These are phyloP conservation scores for Rhingia campestris DNA, from an alignment of 2,888 invertebrate genomes.

Conservation along the genomic window DNA sequence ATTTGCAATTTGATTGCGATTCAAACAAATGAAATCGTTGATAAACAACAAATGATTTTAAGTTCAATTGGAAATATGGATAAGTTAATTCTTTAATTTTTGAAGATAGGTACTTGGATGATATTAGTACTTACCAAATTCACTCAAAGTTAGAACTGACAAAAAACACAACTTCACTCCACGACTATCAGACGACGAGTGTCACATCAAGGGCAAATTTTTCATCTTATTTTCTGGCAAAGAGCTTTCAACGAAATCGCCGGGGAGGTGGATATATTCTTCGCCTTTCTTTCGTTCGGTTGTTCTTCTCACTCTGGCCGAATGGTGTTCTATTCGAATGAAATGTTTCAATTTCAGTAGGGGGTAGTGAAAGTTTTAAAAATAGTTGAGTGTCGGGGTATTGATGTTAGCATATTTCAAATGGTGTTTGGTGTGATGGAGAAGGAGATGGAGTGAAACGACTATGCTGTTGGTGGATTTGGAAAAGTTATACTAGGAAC, in stretches of 20 bases:
- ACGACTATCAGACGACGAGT: slow-evolving; percentile 71
- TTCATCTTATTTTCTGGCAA: slow-evolving; percentile 64
- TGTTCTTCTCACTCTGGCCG: slow-evolving; percentile 19
- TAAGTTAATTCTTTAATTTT: neutral
- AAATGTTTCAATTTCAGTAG: slow-evolving; percentile 33
- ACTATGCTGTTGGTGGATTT: too few species aligned
- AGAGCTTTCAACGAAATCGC: slow-evolving; percentile 67
- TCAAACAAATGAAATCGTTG: neutral
- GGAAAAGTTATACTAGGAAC: too few species aligned
- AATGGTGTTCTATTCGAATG: neutral
- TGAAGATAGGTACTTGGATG: neutral
- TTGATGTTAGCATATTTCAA: neutral
- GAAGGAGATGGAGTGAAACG: too few species aligned
- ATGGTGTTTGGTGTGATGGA: neutral
- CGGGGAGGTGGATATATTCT: slow-evolving; percentile 24
- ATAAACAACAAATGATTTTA: slow-evolving; percentile 30
- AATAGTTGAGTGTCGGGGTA: neutral
- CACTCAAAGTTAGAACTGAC: slow-evolving; percentile 57
- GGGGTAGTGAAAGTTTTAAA: slow-evolving; percentile 26
- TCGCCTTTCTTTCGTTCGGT: slow-evolving; percentile 26
- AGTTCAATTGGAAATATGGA: neutral
- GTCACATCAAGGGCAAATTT: slow-evolving; percentile 74
- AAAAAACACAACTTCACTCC: slow-evolving; percentile 64
- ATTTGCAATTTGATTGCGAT: neutral
- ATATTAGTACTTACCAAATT: slow-evolving; percentile 65